A percentile compares a stretch with the other conserved stretches of the same genome.
Evolutionary conservation across 2,113 vertebrate species (phyloP).

Genomic region (Nannobrachium achirus): DNA sequence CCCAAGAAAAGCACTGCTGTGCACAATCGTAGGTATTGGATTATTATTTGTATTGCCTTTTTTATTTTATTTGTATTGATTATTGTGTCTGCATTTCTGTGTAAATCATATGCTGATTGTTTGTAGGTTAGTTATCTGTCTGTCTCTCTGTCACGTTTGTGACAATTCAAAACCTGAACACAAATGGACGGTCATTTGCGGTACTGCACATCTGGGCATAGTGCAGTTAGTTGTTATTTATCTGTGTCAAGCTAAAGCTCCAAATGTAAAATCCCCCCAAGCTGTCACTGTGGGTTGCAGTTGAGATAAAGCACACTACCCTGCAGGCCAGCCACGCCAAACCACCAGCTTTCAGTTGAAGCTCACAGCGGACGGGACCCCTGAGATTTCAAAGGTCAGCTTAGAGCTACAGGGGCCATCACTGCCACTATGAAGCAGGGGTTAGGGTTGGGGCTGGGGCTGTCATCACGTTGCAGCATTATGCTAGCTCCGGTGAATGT

Average conservation of each 20-base stretch:
- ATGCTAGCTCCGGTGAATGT: slow-evolving; percentile 9
- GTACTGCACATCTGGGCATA: no score
- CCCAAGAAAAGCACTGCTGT: no score
- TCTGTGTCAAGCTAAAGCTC: background rate
- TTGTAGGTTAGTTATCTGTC: no score
- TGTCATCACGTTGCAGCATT: slow-evolving; percentile 11
- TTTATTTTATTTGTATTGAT: no score
- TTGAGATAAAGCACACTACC: background rate
- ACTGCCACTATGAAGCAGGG: background rate
- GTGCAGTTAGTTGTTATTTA: background rate
- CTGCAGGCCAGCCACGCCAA: background rate
- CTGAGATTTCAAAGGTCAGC: background rate
- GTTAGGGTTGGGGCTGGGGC: background rate
- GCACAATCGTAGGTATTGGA: no score
- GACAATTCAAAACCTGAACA: no score
- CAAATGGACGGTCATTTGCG: no score
- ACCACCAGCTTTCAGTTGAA: background rate
- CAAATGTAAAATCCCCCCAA: background rate
- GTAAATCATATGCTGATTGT: no score
- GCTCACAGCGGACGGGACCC: background rate
- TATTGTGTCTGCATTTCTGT: no score
- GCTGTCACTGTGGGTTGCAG: background rate
- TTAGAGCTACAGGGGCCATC: background rate
- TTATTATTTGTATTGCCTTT: no score
- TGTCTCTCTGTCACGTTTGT: no score